Conservation (phyloP, 2,113 vertebrate genomes). For the Euleptes europaea region DNA sequence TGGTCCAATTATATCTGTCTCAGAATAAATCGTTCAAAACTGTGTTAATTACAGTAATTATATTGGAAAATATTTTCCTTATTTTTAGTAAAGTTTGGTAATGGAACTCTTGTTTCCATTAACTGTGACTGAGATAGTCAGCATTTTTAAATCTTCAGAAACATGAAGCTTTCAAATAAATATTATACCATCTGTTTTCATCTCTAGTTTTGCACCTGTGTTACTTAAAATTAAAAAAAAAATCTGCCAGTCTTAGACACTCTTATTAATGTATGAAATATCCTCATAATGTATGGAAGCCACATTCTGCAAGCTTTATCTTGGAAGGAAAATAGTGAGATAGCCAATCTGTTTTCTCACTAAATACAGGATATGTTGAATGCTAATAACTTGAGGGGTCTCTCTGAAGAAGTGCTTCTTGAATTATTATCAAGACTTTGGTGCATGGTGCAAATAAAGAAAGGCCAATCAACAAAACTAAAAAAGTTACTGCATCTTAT, state of each 20-base stretch:
- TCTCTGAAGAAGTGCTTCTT: slow-evolving; percentile 13
- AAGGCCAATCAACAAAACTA: neutral
- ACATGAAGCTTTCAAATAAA: neutral
- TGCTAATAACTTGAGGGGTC: slow-evolving; percentile 7
- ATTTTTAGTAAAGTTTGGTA: slow-evolving; percentile 2
- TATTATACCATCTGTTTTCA: neutral
- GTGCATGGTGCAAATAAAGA: slow-evolving; percentile 35
- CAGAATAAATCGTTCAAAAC: neutral
- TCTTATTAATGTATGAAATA: slow-evolving; percentile 5
- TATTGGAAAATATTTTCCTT: slow-evolving; percentile 24
- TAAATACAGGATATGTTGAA: slow-evolving; percentile 24
- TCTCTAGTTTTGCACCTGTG: neutral
- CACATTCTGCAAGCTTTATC: neutral
- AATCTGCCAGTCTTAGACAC: neutral
- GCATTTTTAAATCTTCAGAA: slow-evolving; percentile 12
- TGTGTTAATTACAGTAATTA: neutral
- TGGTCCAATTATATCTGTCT: neutral
- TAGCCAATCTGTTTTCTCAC: slow-evolving; percentile 12
- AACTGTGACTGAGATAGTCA: neutral
- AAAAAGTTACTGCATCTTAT: neutral
- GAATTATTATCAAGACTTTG: slow-evolving; percentile 45
- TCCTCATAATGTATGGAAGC: neutral
- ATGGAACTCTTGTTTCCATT: slow-evolving; percentile 5
- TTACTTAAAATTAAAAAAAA: neutral
- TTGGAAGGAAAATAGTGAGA: slow-evolving; percentile 9